Evolutionary conservation across 2,113 vertebrate species (phyloP).

Genomic region (Leucoraja erinaceus): DNA sequence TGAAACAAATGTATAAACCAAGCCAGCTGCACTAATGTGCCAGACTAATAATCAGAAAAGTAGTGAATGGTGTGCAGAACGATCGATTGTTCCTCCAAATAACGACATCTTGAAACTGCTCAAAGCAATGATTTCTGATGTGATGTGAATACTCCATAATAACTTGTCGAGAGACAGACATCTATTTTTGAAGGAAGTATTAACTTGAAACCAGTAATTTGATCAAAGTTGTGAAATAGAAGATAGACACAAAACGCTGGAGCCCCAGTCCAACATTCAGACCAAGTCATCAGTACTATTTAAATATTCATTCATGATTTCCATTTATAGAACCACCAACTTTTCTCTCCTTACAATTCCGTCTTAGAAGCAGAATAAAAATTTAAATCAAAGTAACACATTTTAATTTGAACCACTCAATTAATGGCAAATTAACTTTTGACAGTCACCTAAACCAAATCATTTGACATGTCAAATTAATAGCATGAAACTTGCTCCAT

Average conservation of each 20-base stretch:
- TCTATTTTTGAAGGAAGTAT: not conserved
- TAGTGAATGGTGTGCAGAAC: not conserved
- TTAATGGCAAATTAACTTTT: conserved; percentile 17
- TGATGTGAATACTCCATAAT: not conserved
- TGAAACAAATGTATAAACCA: not conserved
- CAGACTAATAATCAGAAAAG: not conserved
- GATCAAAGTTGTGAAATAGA: not conserved
- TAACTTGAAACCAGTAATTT: not conserved
- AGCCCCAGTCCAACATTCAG: not conserved
- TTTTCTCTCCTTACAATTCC: conserved; percentile 10
- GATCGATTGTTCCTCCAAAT: not conserved
- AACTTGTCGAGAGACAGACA: not conserved
- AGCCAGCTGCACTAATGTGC: not conserved
- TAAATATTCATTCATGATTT: conserved; percentile 26
- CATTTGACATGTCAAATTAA: conserved; percentile 29
- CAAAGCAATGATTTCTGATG: not conserved
- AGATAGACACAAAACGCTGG: too few species aligned
- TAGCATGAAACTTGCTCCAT: conserved; percentile 25
- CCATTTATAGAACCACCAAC: conserved; percentile 3
- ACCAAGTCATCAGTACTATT: not conserved
- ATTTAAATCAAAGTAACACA: conserved; percentile 25
- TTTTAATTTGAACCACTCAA: conserved; percentile 31
- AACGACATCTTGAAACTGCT: not conserved
- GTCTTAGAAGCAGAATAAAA: conserved; percentile 18
- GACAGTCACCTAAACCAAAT: conserved; percentile 31